phyloP scores from a whole-genome alignment of 2,888 invertebrate species.

The Eilema depressum region DNA sequence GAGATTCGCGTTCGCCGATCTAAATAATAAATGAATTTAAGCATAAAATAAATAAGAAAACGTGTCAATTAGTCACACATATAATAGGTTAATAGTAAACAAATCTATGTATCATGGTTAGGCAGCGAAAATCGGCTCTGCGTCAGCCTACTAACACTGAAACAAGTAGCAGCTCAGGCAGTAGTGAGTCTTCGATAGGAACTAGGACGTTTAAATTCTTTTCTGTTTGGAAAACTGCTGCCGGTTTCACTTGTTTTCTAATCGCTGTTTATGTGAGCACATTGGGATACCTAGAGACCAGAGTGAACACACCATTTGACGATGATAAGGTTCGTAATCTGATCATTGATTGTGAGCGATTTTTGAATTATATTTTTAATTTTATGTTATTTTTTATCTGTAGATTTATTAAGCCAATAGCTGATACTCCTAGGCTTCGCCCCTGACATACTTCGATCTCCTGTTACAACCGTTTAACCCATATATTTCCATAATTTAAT shows the following conservation, averaged over 20 bases:
- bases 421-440: no score
- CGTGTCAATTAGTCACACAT: conserved; percentile 56
- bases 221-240: conserved; percentile 87
- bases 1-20: conserved; percentile 34
- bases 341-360: neutral
- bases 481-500: no score
- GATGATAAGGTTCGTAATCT: conserved; percentile 89
- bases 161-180: conserved; percentile 69
- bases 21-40: conserved; percentile 38
- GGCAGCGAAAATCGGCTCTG: conserved; percentile 67
- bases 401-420: neutral
- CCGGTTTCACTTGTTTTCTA: conserved; percentile 88
- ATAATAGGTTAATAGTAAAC: conserved; percentile 40
- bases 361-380: neutral
- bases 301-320: conserved; percentile 95
- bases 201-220: conserved; percentile 61
- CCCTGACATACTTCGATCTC: no score
- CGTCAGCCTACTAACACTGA: conserved; percentile 66
- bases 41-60: conserved; percentile 46
- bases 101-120: conserved; percentile 64
- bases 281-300: conserved; percentile 94
- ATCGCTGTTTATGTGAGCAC: conserved; percentile 92
- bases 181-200: conserved; percentile 59
- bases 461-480: no score
- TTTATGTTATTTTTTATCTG: neutral